Percentiles rank a stretch among this genome's conserved stretches.
Evolutionary conservation across 2,113 vertebrate species (phyloP).

Genomic region (Calyptommatus sinebrachiatus): DNA sequence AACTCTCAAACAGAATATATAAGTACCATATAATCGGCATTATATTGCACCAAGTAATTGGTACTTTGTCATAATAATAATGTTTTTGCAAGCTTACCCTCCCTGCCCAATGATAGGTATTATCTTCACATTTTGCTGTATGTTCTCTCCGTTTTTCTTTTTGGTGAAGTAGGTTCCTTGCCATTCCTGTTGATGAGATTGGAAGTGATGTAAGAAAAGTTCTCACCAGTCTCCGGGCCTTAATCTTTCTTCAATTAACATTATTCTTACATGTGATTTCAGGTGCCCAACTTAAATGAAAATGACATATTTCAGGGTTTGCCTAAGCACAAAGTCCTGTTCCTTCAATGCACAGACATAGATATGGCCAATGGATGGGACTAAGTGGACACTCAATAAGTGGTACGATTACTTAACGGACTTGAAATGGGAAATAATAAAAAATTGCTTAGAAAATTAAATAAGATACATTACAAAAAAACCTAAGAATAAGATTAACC

Average conservation of each 20-base stretch:
- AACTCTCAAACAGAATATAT: neutral
- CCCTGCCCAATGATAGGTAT: conserved; percentile 95
- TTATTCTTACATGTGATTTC: neutral
- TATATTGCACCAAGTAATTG: neutral
- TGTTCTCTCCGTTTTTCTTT: conserved; percentile 94
- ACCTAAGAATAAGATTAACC: too few relatives aligned
- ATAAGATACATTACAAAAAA: too few relatives aligned
- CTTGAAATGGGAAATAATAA: too few relatives aligned
- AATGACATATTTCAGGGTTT: too few relatives aligned
- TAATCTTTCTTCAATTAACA: conserved; percentile 6
- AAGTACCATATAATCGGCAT: neutral
- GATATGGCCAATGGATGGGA: too few relatives aligned
- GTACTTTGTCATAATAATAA: neutral
- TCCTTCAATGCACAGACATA: too few relatives aligned
- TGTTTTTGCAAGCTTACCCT: conserved; percentile 80
- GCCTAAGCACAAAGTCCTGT: too few relatives aligned
- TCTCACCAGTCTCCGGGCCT: neutral
- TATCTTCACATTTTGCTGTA: conserved; percentile 98
- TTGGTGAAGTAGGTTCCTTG: conserved; percentile 93
- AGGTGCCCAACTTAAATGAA: neutral
- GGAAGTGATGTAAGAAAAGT: conserved; percentile 3
- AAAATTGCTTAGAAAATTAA: too few relatives aligned
- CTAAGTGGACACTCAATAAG: too few relatives aligned
- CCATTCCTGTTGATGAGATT: conserved; percentile 84
- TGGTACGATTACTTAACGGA: too few relatives aligned